Evolutionary conservation across 2,113 vertebrate genomes (phyloP).

Genomic region (Cryptotis parvus): DNA sequence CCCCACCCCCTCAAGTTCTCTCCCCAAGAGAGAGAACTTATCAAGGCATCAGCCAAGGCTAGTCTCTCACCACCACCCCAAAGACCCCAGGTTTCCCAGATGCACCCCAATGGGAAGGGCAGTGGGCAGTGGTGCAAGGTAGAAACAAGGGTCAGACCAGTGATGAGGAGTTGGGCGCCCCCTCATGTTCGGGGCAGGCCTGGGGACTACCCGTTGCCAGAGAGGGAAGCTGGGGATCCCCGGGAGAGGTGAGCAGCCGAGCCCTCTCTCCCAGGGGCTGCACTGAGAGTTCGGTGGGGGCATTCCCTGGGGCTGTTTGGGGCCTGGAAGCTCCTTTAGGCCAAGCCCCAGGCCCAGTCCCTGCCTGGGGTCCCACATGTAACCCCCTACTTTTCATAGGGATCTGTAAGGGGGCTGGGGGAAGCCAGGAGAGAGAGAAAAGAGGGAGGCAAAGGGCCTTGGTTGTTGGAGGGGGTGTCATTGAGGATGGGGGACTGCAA

Average conservation of each 20-base stretch:
- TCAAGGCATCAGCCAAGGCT: background rate
- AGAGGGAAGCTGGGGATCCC: background rate
- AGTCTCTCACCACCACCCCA: background rate
- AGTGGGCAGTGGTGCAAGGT: background rate
- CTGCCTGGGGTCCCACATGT: background rate
- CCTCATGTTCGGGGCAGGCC: background rate
- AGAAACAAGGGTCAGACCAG: background rate
- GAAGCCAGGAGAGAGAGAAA: background rate
- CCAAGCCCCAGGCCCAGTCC: background rate
- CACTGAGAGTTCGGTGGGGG: background rate
- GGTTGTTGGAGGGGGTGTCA: no score
- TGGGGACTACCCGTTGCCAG: background rate
- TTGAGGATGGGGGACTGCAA: no score
- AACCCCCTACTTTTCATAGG: background rate
- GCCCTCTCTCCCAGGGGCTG: background rate
- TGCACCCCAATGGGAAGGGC: fast-evolving
- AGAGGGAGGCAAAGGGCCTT: background rate
- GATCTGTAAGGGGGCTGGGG: background rate
- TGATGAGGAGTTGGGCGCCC: background rate
- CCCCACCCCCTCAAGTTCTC: no score
- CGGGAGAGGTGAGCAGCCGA: background rate
- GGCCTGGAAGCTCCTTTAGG: background rate
- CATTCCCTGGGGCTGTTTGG: background rate
- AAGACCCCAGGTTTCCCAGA: background rate
- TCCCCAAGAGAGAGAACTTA: background rate